A percentile compares a stretch with the other conserved stretches of the same genome.
phyloP scores from a whole-genome alignment of 2,888 invertebrate species.

The Antheraea yamamai region DNA sequence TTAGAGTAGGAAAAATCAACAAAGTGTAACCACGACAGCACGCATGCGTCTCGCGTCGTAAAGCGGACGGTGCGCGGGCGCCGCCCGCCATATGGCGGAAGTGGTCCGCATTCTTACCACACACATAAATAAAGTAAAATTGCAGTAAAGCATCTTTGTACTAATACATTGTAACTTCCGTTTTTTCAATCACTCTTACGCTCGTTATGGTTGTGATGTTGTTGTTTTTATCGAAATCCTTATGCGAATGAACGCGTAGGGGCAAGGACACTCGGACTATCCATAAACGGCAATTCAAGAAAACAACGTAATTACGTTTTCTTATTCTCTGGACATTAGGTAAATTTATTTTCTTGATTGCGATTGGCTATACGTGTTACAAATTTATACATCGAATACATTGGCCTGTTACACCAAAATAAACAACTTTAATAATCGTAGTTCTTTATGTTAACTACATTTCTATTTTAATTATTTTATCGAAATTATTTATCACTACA shows the following conservation, averaged over 20 bases:
- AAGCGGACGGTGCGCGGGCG: constrained; percentile 41
- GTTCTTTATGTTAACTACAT: not conserved
- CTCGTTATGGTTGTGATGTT: not conserved
- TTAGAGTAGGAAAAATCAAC: constrained; percentile 52
- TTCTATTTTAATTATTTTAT: too few species aligned
- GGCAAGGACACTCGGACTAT: constrained; percentile 3
- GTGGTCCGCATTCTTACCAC: constrained; percentile 52
- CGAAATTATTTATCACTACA: too few species aligned
- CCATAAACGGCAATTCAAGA: constrained; percentile 10
- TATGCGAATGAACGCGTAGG: not conserved
- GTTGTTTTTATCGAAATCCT: not conserved
- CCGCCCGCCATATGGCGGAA: constrained; percentile 69
- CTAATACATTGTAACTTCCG: constrained; percentile 12
- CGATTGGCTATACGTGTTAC: not conserved
- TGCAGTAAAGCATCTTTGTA: constrained; percentile 21
- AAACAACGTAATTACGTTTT: not conserved
- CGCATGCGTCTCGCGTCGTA: constrained; percentile 42
- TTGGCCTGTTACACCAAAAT: not conserved
- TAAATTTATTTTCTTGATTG: not conserved
- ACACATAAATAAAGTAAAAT: constrained; percentile 27
- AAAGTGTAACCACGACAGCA: constrained; percentile 53
- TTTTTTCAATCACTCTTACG: constrained; percentile 13
- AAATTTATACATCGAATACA: not conserved
- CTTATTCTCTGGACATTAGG: not conserved
- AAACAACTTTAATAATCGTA: not conserved